Evolutionary conservation across 2,113 vertebrate genomes (phyloP), one percentile per base, ranked within the genome.

Genomic region (Chaetops frenatus): DNA sequence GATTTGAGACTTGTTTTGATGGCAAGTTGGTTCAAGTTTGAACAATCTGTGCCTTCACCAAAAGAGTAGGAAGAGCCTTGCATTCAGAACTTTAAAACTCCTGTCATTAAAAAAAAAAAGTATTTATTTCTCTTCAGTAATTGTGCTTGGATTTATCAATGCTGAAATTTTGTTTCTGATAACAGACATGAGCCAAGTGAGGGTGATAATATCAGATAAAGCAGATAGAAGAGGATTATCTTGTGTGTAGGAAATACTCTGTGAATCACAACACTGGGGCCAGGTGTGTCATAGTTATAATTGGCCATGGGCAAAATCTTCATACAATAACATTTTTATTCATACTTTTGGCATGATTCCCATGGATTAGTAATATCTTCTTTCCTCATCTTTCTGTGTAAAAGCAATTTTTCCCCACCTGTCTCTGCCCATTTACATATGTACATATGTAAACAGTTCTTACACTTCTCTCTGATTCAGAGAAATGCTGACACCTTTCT

Each of bases 71-170:
- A 69, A 70, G 28, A 77, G 13, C 42, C 21, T 90, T 40, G 45
- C 54, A 10, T 51, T 72, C 45, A 47, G 44, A 69, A 54, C 53
- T 36, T 73, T 47, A 33, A 65, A 44, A 73, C 14, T 56, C 15
- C 22, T 29, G 33, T 8, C 0, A 10, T 65, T 71, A 40, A 6
- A 0, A 2, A 73, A 62, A 36, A 27, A n/a, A n/a, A n/a, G n/a
- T n/a, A n/a, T 64, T 48, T 57, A 13, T 76, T 83, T 70, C 12
- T 83, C 78, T 65, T 35, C 13, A 23, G 15, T 60, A 61, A 19
- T 48, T 80, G 5, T 42, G 25, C 27, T 54, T 76, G 70, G 18
- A 27, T 64, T 72, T 90, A 44, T 28, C 36, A 29, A 25, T 54
- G 23, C 25, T 80, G 66, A 61, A 44, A 69, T 60, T 42, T 28